Base-by-base conservation (phyloP, 2,888 invertebrate species). In the Tenodera sinensis region DNA sequence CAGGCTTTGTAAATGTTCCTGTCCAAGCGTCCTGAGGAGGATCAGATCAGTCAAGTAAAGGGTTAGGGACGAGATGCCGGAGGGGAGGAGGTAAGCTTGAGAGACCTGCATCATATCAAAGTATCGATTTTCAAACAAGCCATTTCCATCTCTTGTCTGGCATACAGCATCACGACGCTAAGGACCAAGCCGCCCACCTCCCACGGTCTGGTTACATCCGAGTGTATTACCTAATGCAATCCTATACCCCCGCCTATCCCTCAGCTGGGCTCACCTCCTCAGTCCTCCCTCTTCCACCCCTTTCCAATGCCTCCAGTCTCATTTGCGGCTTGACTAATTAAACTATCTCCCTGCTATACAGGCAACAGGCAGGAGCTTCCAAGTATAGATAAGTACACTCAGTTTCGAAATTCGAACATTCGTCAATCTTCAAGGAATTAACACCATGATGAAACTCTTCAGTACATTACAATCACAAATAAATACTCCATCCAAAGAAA, bases 301-400 rank as follows among this genome's bases (percentile, higher is more conserved):
- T 83, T 83, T 83, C 87, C 87, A 83, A 34, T 83, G 87, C 87
- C 87, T 83, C 87, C 34, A 87, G 87, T 87, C 87, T 87, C 87
- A 87, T 87, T 87, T 87, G 87, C 87, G 87, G 87, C 87, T 87
- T 87, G 87, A 87, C 87, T 87, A 87, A 87, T 87, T 87, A 87
- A 87, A 87, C 82, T 87, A 87, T 87, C 87, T 87, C 83, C 87
- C 87, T 30, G 82, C 83, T 87, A 87, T 87, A 87, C 83, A 87
- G 87, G 87, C 87, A 87, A 87, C 87, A 87, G 87, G 87, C 87
- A 87, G 86, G 86, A 81, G 28, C 20, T 54, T 54, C 54, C 25
- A 34, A 34, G 42, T 42, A 85, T 14, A 34, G 54, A 42, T 47
- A 85, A 85, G 86, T 87, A 87, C 87, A 87, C 87, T 87, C 87